Evolutionary conservation across 2,888 invertebrate species (phyloP), one percentile per base, ranked within the genome.

Genomic region (Lasioglossum oenotherae): DNA sequence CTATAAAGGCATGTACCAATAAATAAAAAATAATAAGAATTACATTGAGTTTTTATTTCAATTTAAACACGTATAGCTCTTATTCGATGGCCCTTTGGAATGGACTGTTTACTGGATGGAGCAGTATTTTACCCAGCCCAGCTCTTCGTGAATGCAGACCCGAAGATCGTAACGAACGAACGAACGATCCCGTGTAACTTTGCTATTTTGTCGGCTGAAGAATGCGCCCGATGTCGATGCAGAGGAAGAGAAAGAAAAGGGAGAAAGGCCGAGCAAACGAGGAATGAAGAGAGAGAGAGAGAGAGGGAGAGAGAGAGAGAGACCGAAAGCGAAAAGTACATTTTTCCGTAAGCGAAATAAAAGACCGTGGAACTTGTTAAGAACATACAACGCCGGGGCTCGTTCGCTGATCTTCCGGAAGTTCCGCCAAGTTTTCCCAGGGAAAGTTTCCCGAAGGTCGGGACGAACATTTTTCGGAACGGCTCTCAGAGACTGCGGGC

Each of bases 361-460:
- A 85, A 83, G 41, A 41, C 19, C 12, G 16, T 60, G 35, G 44
- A 85, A 85, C 77, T 85, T 84, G 85, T 85, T 85, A 85, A 74
- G 85, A 80, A 74, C 77, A 78, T 83, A 41, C 49, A 80, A 64
- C 69, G 74, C 74, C 46, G 76, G 35, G 67, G 49, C 74, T 78
- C 71, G 74, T 69, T 74, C 31, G 31, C 35, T 82, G 69, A 81
- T 77, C 53, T 53, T 35, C 64, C 53, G 31, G 49, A 44, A 80
- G 73, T 78, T 71, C 41, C 64, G 23, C 6, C 27, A 49, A 80
- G 64, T 74, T 71, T 41, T 74, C 38, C 23, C 44, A 23, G 35
- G 16, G 19, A 75, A 84, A 75, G 78, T 84, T 82, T 23, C 44
- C 16, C 75, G 85, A 79, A 84, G 84, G 49, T 74, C 74, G 74